Conservation (phyloP, 92 coral and sea anemone genomes). For the Pocillopora grandis region DNA sequence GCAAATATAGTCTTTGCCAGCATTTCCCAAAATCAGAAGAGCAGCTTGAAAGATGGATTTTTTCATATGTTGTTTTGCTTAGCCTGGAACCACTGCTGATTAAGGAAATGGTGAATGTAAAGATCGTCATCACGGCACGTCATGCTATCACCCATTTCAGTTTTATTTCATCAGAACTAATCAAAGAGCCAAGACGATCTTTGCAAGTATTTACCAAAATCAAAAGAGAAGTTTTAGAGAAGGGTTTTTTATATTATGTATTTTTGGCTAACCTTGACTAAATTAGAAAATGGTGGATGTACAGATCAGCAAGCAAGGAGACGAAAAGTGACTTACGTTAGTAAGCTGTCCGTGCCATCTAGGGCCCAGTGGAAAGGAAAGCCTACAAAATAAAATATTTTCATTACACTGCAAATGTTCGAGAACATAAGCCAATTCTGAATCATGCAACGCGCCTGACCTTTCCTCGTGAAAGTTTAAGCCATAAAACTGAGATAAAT, state of each 20-base stretch:
- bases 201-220: not conserved
- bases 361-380: constrained; percentile 6
- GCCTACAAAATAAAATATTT: not conserved
- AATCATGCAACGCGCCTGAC: too few relatives aligned
- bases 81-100: too few relatives aligned
- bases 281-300: not conserved
- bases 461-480: not conserved
- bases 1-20: not conserved
- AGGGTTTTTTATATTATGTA: too few relatives aligned
- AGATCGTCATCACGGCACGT: not conserved
- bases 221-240: too few relatives aligned
- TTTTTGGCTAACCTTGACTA: too few relatives aligned
- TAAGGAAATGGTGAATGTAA: not conserved
- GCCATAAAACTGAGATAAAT: not conserved
- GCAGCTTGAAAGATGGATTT: too few relatives aligned
- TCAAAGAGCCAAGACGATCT: not conserved
- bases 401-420: not conserved
- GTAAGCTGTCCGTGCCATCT: not conserved
- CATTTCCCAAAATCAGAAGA: not conserved
- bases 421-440: too few relatives aligned
- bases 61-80: too few relatives aligned
- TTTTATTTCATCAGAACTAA: not conserved
- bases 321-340: not conserved
- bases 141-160: too few relatives aligned
- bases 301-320: not conserved